These are phyloP conservation scores for Typhlichthys subterraneus DNA, from an alignment of 2,797 vertebrate genomes.

Conservation along the genomic window DNA sequence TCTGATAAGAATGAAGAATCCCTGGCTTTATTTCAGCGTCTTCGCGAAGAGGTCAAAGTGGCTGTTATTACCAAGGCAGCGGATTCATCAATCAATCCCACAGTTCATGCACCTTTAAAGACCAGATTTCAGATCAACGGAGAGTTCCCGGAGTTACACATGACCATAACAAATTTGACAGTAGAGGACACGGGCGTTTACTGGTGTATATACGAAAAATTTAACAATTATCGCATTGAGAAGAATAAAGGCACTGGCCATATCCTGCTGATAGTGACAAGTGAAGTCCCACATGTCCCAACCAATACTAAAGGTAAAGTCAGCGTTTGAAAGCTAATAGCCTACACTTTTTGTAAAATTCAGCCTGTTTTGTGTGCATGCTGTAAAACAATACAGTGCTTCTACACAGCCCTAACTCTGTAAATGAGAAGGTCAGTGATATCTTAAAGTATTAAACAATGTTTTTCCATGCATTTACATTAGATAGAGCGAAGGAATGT, in stretches of 20 bases:
- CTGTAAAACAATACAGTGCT: no score
- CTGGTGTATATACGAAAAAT: constrained; percentile 33
- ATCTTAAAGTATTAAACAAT: no score
- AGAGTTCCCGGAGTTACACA: rapidly evolving
- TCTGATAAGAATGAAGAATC: rapidly evolving
- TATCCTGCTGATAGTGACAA: no score
- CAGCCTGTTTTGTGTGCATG: no score
- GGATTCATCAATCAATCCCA: rapidly evolving
- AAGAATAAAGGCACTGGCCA: rapidly evolving
- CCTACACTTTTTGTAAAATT: no score
- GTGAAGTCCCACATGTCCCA: no score
- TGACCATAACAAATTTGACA: constrained; percentile 59
- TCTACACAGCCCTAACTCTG: no score
- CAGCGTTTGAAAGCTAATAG: no score
- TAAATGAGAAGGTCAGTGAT: no score
- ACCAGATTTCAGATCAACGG: constrained; percentile 6
- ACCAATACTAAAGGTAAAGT: no score
- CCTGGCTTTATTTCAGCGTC: constrained; percentile 14
- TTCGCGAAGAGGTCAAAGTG: rapidly evolving
- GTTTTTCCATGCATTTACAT: no score
- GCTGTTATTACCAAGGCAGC: rapidly evolving
- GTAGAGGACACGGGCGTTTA: constrained; percentile 50
- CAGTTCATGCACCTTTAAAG: rapidly evolving
- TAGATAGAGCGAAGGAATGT: no score
- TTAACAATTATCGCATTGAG: rapidly evolving